Conservation (phyloP, 2,113 vertebrate genomes). For the Syrrhaptes paradoxus region DNA sequence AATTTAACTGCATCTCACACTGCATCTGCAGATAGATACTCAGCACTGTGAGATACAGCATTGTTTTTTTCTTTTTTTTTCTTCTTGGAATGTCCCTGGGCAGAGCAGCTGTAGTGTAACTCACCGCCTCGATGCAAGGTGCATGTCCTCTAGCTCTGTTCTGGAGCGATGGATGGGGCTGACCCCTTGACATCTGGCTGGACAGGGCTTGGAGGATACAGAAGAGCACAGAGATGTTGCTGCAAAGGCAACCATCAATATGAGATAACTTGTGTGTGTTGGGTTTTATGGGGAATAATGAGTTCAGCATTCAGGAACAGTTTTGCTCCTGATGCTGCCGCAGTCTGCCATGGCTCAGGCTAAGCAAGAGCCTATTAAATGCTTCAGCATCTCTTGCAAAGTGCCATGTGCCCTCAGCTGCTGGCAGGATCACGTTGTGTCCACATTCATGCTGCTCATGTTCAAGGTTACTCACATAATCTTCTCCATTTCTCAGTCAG, state of each 20-base stretch:
- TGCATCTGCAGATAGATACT: background rate
- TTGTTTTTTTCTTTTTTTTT: background rate
- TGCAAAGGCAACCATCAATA: background rate
- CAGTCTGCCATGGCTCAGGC: background rate
- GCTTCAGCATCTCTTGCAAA: background rate
- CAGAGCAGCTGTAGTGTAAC: background rate
- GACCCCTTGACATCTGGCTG: background rate
- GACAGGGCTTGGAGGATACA: background rate
- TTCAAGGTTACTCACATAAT: background rate
- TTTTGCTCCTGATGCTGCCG: background rate
- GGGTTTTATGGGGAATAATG: background rate
- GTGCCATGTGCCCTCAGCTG: background rate
- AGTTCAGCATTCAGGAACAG: background rate
- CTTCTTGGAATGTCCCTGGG: background rate
- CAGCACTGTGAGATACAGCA: background rate
- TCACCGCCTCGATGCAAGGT: background rate
- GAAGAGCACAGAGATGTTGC: background rate
- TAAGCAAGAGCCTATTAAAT: background rate
- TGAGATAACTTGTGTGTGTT: accelerated
- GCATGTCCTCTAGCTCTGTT: background rate
- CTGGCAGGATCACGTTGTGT: background rate
- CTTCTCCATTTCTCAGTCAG: background rate
- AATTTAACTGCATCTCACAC: background rate
- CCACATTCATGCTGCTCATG: background rate
- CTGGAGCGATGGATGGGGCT: background rate